These are phyloP conservation scores for Gari tellinella DNA, from an alignment of 2,888 invertebrate species.

Conservation along the genomic window DNA sequence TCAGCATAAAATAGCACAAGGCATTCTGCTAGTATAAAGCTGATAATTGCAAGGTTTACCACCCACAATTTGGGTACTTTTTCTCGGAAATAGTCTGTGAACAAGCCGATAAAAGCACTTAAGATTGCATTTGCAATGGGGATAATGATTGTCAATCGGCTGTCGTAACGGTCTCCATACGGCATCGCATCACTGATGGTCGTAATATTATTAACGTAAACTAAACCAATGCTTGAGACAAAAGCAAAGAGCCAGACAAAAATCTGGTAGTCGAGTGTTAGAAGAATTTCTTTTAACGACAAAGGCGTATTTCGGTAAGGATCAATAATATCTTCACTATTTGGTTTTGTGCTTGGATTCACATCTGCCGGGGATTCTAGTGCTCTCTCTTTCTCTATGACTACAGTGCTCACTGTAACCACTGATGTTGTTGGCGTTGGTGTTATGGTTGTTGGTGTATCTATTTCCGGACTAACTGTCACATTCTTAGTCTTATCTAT, in stretches of 20 bases:
- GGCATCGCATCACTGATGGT: constrained; percentile 49
- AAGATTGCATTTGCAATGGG: constrained; percentile 60
- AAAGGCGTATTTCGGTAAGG: constrained; percentile 18
- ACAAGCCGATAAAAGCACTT: constrained; percentile 50
- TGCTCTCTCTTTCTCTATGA: no score
- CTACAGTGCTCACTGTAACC: no score
- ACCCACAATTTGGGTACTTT: constrained; percentile 53
- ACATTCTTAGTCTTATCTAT: constrained; percentile 24
- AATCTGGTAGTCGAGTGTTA: constrained; percentile 52
- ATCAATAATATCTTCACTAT: no score
- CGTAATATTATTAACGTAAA: constrained; percentile 62
- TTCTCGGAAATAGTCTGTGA: constrained; percentile 59
- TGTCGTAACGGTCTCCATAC: constrained; percentile 37
- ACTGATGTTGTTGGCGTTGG: no score
- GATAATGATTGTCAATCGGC: constrained; percentile 50
- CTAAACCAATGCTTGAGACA: constrained; percentile 59
- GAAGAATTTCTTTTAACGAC: constrained; percentile 45
- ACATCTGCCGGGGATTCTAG: no score
- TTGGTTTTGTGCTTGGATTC: no score
- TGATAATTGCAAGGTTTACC: constrained; percentile 33
- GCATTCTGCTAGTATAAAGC: constrained; percentile 36
- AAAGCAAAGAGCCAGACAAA: constrained; percentile 60
- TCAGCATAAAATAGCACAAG: constrained; percentile 45
- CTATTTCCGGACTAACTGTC: no score
- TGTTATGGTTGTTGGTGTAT: no score